Evolutionary conservation across 2,113 vertebrate genomes (phyloP).

Genomic region (Lycocorax pyrrhopterus): DNA sequence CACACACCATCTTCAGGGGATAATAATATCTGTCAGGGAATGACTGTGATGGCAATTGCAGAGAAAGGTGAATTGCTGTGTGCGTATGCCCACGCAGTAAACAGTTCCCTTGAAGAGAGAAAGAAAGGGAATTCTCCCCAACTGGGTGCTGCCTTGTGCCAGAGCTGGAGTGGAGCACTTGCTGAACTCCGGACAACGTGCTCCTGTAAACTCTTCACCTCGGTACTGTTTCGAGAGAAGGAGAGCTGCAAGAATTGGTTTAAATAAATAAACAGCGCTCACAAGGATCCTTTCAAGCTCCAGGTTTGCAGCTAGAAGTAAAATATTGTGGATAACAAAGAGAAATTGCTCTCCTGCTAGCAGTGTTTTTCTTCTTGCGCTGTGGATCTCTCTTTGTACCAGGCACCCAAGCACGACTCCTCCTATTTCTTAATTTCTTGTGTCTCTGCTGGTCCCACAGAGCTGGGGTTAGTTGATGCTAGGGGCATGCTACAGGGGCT

Average conservation of each 20-base stretch:
- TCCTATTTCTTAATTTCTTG: background rate
- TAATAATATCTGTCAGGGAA: conserved; percentile 55
- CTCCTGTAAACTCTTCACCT: conserved; percentile 69
- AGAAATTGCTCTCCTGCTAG: background rate
- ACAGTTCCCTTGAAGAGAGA: background rate
- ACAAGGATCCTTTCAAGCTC: conserved; percentile 25
- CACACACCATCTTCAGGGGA: conserved; percentile 31
- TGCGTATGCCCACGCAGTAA: background rate
- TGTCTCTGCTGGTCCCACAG: background rate
- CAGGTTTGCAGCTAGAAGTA: conserved; percentile 43
- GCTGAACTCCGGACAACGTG: background rate
- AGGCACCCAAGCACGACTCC: background rate
- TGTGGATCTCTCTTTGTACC: background rate
- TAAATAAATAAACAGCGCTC: conserved; percentile 59
- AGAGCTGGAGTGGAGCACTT: rapidly evolving
- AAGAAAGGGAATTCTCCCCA: background rate
- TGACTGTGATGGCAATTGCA: background rate
- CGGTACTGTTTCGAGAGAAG: conserved; percentile 51
- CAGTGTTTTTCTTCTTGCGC: background rate
- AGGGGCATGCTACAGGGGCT: background rate
- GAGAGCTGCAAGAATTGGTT: conserved; percentile 40
- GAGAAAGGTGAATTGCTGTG: background rate
- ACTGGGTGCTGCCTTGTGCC: background rate
- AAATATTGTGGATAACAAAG: conserved; percentile 46
- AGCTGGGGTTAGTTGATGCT: background rate